Evolutionary conservation across 2,888 invertebrate species (phyloP), one percentile per base, ranked within the genome.

Genomic region (Heliothis peltigera): DNA sequence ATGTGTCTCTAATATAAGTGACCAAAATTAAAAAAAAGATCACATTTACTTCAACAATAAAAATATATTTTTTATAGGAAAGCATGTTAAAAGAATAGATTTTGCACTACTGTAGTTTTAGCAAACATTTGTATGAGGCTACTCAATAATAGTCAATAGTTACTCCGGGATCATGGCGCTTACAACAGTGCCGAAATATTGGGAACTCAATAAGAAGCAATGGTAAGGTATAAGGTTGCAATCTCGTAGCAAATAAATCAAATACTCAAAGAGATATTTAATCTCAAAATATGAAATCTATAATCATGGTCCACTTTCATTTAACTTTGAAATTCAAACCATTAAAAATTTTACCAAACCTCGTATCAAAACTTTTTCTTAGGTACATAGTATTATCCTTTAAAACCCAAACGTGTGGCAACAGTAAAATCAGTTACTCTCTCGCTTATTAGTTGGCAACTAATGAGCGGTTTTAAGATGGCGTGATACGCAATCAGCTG

Each of bases 381-480:
- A 32, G 21, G 32, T n/a, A 61, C 17, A n/a, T 63, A n/a, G n/a
- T n/a, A n/a, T n/a, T n/a, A 22, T 77, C 65, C 49, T 49, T 49
- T 35, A 61, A 60, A 64, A 44, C 0, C 18, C 0, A 32, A 60
- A 17, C 7, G 39, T 53, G 47, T 72, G 53, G 72, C 25, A 25
- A 59, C 64, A 64, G 52, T 56, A 62, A 59, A 64, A 70, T 82
- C 79, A 81, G 64, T 83, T 78, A 83, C 75, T 77, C 79, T 70
- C 59, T 73, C 81, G 52, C 70, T 82, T 85, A 82, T 80, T 84
- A 82, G 79, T 80, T 79, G 75, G 64, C 64, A 68, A 70, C 72
- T 84, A 81, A 83, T 82, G 77, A 82, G 77, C 70, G 81, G 79
- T 81, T 82, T 70, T 69, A 61, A 78, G 79, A 66, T 60, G 69